These are phyloP conservation scores for Hydriomena furcata DNA, from an alignment of 2,888 invertebrate genomes.

Conservation along the genomic window DNA sequence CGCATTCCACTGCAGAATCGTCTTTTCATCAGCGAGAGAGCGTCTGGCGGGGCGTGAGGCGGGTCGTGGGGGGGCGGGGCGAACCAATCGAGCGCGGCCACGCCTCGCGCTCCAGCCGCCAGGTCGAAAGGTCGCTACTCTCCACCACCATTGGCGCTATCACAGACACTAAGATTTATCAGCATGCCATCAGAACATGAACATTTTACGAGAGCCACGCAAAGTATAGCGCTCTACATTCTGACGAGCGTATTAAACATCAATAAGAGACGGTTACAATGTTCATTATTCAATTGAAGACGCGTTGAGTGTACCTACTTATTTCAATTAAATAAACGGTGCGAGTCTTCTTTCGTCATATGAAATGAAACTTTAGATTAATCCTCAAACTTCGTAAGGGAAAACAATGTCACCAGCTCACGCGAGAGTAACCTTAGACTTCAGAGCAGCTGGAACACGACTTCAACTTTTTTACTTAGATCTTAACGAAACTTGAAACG, in stretches of 20 bases:
- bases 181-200: conserved; percentile 8
- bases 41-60: conserved; percentile 56
- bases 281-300: conserved; percentile 28
- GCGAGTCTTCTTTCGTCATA: conserved; percentile 11
- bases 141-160: conserved; percentile 60
- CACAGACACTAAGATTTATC: conserved; percentile 39
- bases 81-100: conserved; percentile 76
- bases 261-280: conserved; percentile 13
- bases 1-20: conserved; percentile 43
- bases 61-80: conserved; percentile 61
- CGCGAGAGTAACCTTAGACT: conserved; percentile 75
- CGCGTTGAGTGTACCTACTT: conserved; percentile 18
- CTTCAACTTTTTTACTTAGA: conserved; percentile 54
- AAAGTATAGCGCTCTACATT: conserved; percentile 12
- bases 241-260: conserved; percentile 14
- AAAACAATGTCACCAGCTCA: conserved; percentile 41
- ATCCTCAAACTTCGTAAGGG: conserved; percentile 16
- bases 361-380: conserved; percentile 18
- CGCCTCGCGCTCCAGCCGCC: conserved; percentile 69
- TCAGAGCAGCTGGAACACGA: conserved; percentile 64
- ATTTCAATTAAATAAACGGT: conserved; percentile 28
- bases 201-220: conserved; percentile 15
- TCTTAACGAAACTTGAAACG: conserved; percentile 68
- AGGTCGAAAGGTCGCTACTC: conserved; percentile 74
- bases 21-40: conserved; percentile 42